Base-by-base conservation (phyloP, 2,113 vertebrate genomes). In the Pachycephala philippinensis region DNA sequence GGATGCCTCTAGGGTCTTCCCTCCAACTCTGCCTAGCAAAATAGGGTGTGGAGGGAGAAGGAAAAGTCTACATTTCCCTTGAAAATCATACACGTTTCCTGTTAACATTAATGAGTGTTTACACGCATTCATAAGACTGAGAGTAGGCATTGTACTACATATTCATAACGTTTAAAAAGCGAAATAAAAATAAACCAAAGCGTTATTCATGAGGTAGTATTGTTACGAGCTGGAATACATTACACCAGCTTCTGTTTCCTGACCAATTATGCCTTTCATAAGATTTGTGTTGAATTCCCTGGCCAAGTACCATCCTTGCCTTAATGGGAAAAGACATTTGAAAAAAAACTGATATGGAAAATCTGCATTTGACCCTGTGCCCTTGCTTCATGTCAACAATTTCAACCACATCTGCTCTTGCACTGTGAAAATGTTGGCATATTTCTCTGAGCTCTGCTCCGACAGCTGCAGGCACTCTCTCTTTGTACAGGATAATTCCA, bases 401-500 rank as follows among this genome's bases (percentile, higher is more conserved):
- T 97, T 95, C 74, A 88, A 86, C 94, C 90, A 92, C 97, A 98
- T 98, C 97, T 98, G 97, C 95, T 98, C 93, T 95, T 75, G 56
- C 85, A 95, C 93, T 96, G 92, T 96, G 96, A 98, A 97, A 97
- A 92, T 90, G 90, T 86, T 98, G 97, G 97, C 94, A 59, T 95
- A 64, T 86, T 93, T 95, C 72, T 93, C 83, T 72, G 84, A 90
- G 54, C n/a, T 84, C 49, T 81, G 63, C 95, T 96, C 94, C 4
- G 87, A 97, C 97, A 98, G 97, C 98, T 98, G 97, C 96, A 96
- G 91, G 84, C 89, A 49, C 85, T 92, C 86, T 95, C 47, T 57
- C 85, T 93, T 85, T 93, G 74, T 88, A 66, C 76, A 50, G 71
- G 94, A 93, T 63, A 95, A 91, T 92, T 97, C 87, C 66, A 90